Conservation (phyloP, 2,797 vertebrate species). For the Erithacus rubecula region DNA sequence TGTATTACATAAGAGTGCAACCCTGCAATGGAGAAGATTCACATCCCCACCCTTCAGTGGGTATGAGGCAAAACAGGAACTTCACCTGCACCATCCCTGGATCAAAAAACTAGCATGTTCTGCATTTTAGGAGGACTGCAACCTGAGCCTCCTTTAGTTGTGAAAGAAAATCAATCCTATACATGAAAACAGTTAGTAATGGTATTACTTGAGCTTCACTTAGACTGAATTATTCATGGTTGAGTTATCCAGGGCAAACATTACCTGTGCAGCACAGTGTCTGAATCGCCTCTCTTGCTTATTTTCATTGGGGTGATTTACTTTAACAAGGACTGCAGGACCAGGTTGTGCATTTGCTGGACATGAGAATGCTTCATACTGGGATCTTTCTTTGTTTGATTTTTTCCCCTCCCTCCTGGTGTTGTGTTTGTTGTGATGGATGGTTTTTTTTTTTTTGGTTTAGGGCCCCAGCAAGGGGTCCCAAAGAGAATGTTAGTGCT, state of each 20-base stretch:
- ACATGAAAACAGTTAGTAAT: constrained; percentile 39
- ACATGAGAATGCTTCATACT: background rate
- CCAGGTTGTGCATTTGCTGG: background rate
- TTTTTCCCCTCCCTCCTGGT: background rate
- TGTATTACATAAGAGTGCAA: rapidly evolving
- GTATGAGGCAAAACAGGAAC: background rate
- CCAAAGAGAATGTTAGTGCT: background rate
- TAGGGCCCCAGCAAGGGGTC: background rate
- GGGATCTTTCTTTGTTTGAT: background rate
- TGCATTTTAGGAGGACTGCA: background rate
- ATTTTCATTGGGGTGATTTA: background rate
- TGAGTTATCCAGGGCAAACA: background rate
- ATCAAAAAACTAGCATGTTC: background rate
- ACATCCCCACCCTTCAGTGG: rapidly evolving
- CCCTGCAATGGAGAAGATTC: background rate
- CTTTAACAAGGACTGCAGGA: background rate
- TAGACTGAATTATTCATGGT: constrained; percentile 26
- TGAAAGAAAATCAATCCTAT: constrained; percentile 37
- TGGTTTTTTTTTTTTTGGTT: background rate
- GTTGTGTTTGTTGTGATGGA: background rate
- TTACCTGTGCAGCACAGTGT: background rate
- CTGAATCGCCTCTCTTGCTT: background rate
- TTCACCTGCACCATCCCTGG: background rate
- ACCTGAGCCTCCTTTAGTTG: background rate
- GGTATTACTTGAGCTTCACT: constrained; percentile 8